Conservation (phyloP, 35 echinoderm and acorn worm species). For the Apostichopus japonicus region DNA sequence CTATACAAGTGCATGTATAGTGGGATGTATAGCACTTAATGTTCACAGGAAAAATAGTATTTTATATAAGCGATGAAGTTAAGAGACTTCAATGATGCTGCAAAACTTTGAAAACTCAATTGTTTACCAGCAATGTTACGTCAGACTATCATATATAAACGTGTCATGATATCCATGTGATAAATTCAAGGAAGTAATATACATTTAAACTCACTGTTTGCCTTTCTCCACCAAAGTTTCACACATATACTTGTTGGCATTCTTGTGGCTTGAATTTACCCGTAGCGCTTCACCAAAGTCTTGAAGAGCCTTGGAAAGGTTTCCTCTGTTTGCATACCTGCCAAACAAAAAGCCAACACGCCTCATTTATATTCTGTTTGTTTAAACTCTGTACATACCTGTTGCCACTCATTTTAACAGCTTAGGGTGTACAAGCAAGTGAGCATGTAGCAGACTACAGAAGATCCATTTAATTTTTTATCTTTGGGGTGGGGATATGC, state of each 20-base stretch:
- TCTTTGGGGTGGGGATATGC: too few relatives aligned
- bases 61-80: too few relatives aligned
- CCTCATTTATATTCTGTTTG: background rate
- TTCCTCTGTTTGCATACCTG: constrained; percentile 90
- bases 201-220: constrained; percentile 73
- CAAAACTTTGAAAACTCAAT: too few relatives aligned
- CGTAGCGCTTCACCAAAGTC: constrained; percentile 89
- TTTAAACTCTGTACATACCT: background rate
- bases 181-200: background rate
- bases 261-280: constrained; percentile 80
- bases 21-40: too few relatives aligned
- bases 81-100: too few relatives aligned
- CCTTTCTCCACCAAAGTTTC: constrained; percentile 88
- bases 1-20: too few relatives aligned
- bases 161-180: too few relatives aligned
- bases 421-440: background rate
- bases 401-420: background rate
- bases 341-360: background rate
- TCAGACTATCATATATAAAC: too few relatives aligned
- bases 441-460: too few relatives aligned
- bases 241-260: constrained; percentile 96
- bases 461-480: too few relatives aligned
- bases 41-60: too few relatives aligned
- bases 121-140: too few relatives aligned
- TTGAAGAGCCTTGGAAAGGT: constrained; percentile 82